Evolutionary conservation across 2,888 invertebrate genomes (phyloP), one percentile per base, ranked within the genome.

Genomic region (Polydrusus cervinus): DNA sequence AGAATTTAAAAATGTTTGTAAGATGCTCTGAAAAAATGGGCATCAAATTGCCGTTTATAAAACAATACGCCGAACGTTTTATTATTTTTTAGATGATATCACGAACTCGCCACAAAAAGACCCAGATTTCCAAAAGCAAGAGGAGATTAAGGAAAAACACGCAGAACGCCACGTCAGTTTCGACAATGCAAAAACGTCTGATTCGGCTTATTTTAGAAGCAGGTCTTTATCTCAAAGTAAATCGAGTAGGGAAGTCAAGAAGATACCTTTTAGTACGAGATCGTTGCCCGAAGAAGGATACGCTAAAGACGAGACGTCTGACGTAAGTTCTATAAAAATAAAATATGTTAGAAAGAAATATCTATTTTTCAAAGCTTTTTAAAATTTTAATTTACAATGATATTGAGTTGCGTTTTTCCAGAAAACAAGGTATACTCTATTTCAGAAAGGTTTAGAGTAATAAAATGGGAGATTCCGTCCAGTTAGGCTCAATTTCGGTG

Each of bases 111-210:
- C 38, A 16, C 11, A 5, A 60, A 14, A 60, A 38, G 10, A 60
- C 57, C 16, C 10, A 3, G 57, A 60, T 18, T 16, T 38, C 18
- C 40, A 3, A 10, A 67, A 84, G 10, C 67, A 75, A 67, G 57
- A 74, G 0, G 62, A 66, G 10, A 49, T 62, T 8, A 34, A 62
- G 30, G 74, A 75, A 47, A 78, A 71, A 68, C 18, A 38, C 30
- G 11, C 75, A 0, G 83, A 83, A 68, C 80, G 84, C 57, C 82
- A 82, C 16, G 84, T 84, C 13, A 84, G 84, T 71, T 84, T 84
- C 65, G 84, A 85, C 18, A 82, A 78, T 67, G 49, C 77, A 8
- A 68, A 64, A 38, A 25, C 69, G 6, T 47, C 74, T 13, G 76
- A 78, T 57, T 43, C 76, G 55, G 25, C 70, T 14, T 66, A 70